Evolutionary conservation across 2,888 invertebrate species (phyloP), one percentile per base, ranked within the genome.

Genomic region (Thymelicus acteon): DNA sequence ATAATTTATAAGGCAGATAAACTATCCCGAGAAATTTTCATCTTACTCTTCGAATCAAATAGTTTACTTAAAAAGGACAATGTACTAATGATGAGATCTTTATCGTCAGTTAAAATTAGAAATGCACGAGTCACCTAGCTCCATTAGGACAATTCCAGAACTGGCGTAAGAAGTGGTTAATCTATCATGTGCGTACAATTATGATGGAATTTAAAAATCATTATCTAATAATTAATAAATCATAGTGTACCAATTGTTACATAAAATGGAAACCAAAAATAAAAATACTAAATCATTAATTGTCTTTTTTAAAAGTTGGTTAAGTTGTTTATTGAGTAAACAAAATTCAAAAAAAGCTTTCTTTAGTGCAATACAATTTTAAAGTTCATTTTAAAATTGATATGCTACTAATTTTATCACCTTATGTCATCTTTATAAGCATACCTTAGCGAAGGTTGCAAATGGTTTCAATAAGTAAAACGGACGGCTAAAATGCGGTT

Each of bases 31-130:
- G 62, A 58, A 47, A 58, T 69, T 47, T 63, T 61, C 37, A 57
- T 44, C 48, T 57, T 63, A 63, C 47, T 58, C 63, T 58, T 61
- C 49, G 62, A 47, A 61, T 39, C 60, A 67, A 68, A 54, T 62
- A 37, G 5, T 61, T 68, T 61, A 24, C 68, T 44, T 12, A 62
- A 62, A 62, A 68, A 68, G 62, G 68, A 47, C 15, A 58, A 66
- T 60, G 24, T 54, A 37, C 68, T 68, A 68, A 68, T 68, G 68
- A 68, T 68, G 68, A 68, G 68, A 68, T 68, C 68, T 68, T 68
- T 68, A 68, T 68, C 68, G 47, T 8, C 31, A 54, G 67, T 62
- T 68, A 54, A 52, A 57, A 57, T 62, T 62, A 68, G 62, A 61
- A 24, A 12, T 52, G 52, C 19, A 52, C 54, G 54, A 54, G 10